Evolutionary conservation across 1,140 invertebrate genomes (phyloP).

Genomic region (Drosophila willistoni): DNA sequence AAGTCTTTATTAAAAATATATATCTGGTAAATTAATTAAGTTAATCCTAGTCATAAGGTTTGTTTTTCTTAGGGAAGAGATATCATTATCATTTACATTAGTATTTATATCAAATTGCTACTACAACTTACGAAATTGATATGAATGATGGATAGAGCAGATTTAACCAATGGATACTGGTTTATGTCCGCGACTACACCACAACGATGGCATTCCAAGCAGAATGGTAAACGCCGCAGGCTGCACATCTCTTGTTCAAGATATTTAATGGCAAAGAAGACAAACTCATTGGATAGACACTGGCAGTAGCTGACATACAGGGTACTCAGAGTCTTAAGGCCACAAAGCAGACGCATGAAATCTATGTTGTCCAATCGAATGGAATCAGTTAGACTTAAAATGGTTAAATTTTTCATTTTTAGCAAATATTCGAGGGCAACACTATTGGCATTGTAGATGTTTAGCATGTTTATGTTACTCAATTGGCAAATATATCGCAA

Average conservation of each 20-base stretch:
- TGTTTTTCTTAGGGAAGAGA: not conserved
- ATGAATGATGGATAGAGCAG: not conserved
- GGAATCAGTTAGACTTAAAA: slow-evolving; percentile 17
- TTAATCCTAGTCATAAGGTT: not conserved
- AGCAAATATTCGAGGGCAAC: slow-evolving; percentile 5
- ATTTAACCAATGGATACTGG: not conserved
- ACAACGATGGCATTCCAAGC: not conserved
- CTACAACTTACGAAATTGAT: slow-evolving; percentile 2
- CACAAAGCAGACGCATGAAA: slow-evolving; percentile 20
- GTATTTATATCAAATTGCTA: not conserved
- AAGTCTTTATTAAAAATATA: no score
- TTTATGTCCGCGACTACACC: not conserved
- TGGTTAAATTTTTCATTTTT: not conserved
- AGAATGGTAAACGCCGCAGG: slow-evolving; percentile 19
- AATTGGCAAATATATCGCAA: not conserved
- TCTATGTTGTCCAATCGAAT: not conserved
- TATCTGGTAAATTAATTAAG: not conserved
- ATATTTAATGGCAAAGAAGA: slow-evolving; percentile 16
- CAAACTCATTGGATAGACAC: slow-evolving; percentile 8
- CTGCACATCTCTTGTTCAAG: not conserved
- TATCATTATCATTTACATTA: not conserved
- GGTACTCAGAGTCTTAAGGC: slow-evolving; percentile 15
- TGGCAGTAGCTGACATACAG: slow-evolving; percentile 16
- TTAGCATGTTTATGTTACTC: slow-evolving; percentile 11
- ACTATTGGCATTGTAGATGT: slow-evolving; percentile 8